Conservation (phyloP, 2,888 invertebrate species). For the Resseliella maxima region DNA sequence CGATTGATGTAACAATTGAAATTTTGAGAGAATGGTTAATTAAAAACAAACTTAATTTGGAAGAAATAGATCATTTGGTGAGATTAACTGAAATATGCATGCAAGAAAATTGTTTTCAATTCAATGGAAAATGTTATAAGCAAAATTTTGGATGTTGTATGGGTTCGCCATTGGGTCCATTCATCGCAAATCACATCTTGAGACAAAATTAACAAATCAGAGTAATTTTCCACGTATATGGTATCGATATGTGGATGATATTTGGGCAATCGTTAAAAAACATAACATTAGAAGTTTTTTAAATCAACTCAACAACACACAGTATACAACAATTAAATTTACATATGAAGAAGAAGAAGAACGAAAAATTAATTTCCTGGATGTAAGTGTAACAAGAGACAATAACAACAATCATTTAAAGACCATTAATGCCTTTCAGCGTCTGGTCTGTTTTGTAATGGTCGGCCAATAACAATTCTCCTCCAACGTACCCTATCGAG, state of each 20-base stretch:
- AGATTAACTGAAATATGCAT: background rate
- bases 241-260: conserved; percentile 10
- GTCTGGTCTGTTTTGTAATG: too few species aligned
- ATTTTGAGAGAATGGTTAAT: background rate
- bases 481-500: too few species aligned
- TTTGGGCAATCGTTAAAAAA: conserved; percentile 5
- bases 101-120: background rate
- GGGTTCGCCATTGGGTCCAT: conserved; percentile 25
- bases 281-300: background rate
- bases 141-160: conserved; percentile 28
- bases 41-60: background rate
- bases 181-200: conserved; percentile 7
- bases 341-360: too few species aligned
- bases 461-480: too few species aligned
- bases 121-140: background rate
- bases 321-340: too few species aligned
- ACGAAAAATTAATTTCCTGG: too few species aligned
- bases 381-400: too few species aligned
- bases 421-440: too few species aligned
- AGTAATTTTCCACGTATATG: conserved; percentile 1
- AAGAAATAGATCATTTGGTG: background rate
- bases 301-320: conserved; percentile 3
- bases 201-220: background rate
- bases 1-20: background rate
- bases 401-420: too few species aligned